A percentile compares a stretch with the other conserved stretches of the same genome.
Conservation (phyloP, 2,113 vertebrate species). For the Pteropus alecto region DNA sequence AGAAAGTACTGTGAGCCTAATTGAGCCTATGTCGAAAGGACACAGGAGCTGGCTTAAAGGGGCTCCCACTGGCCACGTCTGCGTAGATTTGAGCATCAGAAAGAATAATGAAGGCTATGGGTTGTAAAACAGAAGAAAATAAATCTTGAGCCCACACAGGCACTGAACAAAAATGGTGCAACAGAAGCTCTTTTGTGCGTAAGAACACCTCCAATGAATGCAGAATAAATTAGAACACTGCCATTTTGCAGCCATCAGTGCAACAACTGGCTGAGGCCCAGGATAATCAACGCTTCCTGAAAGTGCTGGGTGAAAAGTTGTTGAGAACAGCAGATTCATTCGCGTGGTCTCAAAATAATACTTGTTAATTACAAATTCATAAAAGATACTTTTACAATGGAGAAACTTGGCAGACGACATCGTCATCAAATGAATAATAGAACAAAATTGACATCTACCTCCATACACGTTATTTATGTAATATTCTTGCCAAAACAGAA, state of each 20-base stretch:
- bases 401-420: neutral
- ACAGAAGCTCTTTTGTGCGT: neutral
- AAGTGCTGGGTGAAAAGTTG: neutral
- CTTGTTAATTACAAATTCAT: neutral
- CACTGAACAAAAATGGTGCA: neutral
- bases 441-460: neutral
- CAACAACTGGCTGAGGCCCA: no score
- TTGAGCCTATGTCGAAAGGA: neutral
- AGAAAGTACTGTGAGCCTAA: neutral
- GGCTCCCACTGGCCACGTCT: neutral
- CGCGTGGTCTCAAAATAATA: neutral
- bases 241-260: neutral
- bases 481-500: neutral
- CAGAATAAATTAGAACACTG: neutral
- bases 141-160: neutral
- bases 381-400: neutral
- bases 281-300: rapidly evolving
- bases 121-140: neutral
- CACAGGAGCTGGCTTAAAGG: neutral
- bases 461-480: neutral
- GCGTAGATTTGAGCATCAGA: neutral
- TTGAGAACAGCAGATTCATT: neutral
- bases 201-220: neutral
- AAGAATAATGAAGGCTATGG: neutral
- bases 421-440: neutral